phyloP scores from a whole-genome alignment of 2,113 vertebrate species.

The Pyxicephalus adspersus region DNA sequence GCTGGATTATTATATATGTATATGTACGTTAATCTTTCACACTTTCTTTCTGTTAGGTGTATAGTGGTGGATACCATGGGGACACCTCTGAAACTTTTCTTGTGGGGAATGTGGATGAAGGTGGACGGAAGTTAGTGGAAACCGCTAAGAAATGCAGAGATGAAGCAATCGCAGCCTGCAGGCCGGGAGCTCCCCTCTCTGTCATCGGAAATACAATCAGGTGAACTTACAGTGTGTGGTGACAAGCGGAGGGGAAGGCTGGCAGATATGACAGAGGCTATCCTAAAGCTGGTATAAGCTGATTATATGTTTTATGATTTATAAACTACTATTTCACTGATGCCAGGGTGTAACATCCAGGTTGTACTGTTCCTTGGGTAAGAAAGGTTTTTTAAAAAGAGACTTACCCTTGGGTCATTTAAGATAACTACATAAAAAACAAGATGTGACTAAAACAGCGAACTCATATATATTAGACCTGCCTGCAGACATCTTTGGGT shows the following conservation, averaged over 20 bases:
- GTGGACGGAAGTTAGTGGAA: conserved; percentile 82
- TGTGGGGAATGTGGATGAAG: conserved; percentile 87
- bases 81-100: conserved; percentile 97
- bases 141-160: conserved; percentile 88
- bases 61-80: conserved; percentile 94
- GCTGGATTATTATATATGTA: background rate
- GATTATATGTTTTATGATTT: conserved; percentile 92
- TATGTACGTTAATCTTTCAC: background rate
- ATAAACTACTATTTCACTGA: conserved; percentile 86
- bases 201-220: conserved; percentile 97
- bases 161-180: conserved; percentile 90
- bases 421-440: conserved; percentile 74
- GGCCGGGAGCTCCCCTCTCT: conserved; percentile 84
- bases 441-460: conserved; percentile 62
- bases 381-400: conserved; percentile 74
- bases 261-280: conserved; percentile 86
- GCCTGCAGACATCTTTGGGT: background rate
- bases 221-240: conserved; percentile 74
- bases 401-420: conserved; percentile 76
- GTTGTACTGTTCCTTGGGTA: conserved; percentile 76
- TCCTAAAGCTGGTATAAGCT: conserved; percentile 81
- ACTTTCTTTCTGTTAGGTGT: conserved; percentile 79
- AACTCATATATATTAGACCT: conserved; percentile 23
- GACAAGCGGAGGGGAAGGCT: conserved; percentile 79
- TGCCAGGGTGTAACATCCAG: conserved; percentile 86